A percentile compares a stretch with the other conserved stretches of the same genome.
These are phyloP conservation scores for Spisula solida DNA, from an alignment of 2,888 invertebrate species.

Conservation along the genomic window DNA sequence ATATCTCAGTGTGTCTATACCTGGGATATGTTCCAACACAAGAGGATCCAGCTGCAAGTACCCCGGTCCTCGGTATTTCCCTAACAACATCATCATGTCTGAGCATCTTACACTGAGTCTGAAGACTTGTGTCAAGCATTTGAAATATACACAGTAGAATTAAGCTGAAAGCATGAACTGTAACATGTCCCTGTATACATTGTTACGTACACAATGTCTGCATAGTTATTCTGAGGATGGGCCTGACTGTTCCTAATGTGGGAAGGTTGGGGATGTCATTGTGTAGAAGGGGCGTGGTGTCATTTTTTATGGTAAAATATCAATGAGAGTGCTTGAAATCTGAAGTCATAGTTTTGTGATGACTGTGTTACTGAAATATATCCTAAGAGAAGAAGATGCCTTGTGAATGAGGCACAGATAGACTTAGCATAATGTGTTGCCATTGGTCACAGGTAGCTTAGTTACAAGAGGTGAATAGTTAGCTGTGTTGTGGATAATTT, in stretches of 20 bases:
- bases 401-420: background rate
- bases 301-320: background rate
- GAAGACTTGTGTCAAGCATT: no score
- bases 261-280: background rate
- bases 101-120: no score
- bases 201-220: background rate
- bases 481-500: no score
- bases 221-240: background rate
- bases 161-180: no score
- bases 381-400: background rate
- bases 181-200: no score
- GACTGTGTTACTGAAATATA: background rate
- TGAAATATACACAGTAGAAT: no score
- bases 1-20: background rate
- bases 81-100: no score
- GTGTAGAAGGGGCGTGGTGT: background rate
- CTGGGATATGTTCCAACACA: no score
- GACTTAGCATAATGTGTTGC: background rate
- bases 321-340: background rate
- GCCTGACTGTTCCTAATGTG: background rate
- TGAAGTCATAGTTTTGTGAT: background rate
- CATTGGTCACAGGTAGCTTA: no score
- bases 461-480: no score
- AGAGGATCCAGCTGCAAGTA: no score
- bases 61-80: no score